Base-by-base conservation (phyloP, 1,140 invertebrate species). In the Aphidius ervi region DNA sequence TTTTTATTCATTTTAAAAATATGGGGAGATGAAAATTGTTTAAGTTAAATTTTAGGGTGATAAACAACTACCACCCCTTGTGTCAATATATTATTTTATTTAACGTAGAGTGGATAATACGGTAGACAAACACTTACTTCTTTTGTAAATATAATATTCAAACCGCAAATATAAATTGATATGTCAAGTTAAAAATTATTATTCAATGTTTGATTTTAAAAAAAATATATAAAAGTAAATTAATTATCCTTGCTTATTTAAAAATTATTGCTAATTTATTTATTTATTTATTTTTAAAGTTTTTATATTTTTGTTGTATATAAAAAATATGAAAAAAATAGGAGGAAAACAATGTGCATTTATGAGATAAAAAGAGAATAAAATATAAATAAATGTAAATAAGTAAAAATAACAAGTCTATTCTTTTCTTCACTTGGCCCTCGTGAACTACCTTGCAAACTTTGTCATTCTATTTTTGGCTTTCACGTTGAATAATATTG, bases 51-150 rank as follows among this genome's bases (percentile, higher is more conserved):
- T 16, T 16, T 1, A 31, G 23, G 23, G 23, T 0, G 23, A 31
- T 31, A 31, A 31, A 23, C 23, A 23, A 31, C 23, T 31, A 31
- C 23, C 23, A 31, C 23, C 23, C 6, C 47, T 31, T 46, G 46
- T 48, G 47, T 58, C 37, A 48, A 58, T 40, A 58, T 23, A 49
- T 45, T 55, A 46, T 31, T 52, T 60, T 60, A 31, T 46, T 50
- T 60, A 47, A 55, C 52, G 20, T 55, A 43, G 49, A 63, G 43
- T 63, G 56, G 49, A 48, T 58, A 55, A 58, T 58, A 58, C 58
- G 54, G 55, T 62, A 37, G 37, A 46, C 49, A 60, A 60, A 60
- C 58, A 60, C 58, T 60, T 60, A 55, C 46, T 23, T 39, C 49
- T 9, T 40, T 48, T 46, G 20, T 47, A 55, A 60, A 60, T 55